A percentile compares a stretch with the other conserved stretches of the same genome.
Conservation (phyloP, 2,113 vertebrate species). For the Polyodon spathula region DNA sequence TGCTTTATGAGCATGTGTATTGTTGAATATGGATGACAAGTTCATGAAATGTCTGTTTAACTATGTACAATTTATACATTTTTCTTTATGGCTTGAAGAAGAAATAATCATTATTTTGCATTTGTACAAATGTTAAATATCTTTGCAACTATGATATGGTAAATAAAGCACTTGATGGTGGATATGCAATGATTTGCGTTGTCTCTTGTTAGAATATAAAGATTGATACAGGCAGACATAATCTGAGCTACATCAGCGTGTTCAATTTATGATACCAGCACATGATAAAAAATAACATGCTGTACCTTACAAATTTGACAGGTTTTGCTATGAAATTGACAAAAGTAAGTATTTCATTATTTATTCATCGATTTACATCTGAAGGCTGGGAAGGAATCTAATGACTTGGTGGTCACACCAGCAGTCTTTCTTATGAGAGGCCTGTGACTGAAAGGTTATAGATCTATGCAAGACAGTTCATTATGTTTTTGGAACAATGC, state of each 20-base stretch:
- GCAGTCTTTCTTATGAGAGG: too few relatives aligned
- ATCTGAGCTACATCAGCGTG: neutral
- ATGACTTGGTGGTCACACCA: too few relatives aligned
- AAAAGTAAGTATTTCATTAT: too few relatives aligned
- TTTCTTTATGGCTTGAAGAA: conserved; percentile 74
- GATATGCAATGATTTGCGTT: conserved; percentile 27
- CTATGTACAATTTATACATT: conserved; percentile 81
- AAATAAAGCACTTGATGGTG: conserved; percentile 94
- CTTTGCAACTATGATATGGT: conserved; percentile 84
- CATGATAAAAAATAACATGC: neutral
- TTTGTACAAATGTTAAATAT: conserved; percentile 98
- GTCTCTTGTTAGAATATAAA: neutral
- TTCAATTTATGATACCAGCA: neutral
- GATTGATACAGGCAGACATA: too few relatives aligned
- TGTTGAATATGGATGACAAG: conserved; percentile 72
- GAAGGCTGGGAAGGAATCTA: too few relatives aligned
- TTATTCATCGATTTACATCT: too few relatives aligned
- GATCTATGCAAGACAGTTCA: too few relatives aligned
- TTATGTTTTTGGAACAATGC: too few relatives aligned
- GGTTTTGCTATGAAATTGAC: neutral
- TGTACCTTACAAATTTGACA: neutral
- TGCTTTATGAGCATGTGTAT: conserved; percentile 68
- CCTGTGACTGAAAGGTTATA: too few relatives aligned
- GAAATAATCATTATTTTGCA: conserved; percentile 69
- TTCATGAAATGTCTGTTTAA: conserved; percentile 75